phyloP scores from a whole-genome alignment of 1,140 invertebrate species.

The Eufriesea mexicana region DNA sequence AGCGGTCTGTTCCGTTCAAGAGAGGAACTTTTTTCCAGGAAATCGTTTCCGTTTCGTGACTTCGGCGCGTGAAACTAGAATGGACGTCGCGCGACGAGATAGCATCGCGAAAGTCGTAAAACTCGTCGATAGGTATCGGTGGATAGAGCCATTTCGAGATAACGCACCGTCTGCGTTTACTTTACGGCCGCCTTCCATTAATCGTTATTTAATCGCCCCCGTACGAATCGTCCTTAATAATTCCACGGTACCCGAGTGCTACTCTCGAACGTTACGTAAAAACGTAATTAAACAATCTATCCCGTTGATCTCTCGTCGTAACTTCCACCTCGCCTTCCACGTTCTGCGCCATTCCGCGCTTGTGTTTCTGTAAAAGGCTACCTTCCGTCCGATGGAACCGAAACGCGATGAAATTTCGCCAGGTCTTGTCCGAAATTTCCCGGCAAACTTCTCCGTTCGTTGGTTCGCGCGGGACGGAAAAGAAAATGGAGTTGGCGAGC shows the following conservation, averaged over 20 bases:
- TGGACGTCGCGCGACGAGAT: constrained; percentile 17
- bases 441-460: too few relatives aligned
- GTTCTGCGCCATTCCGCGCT: too few relatives aligned
- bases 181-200: not conserved
- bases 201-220: constrained; percentile 40
- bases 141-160: constrained; percentile 16
- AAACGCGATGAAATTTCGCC: not conserved
- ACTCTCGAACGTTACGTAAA: constrained; percentile 29
- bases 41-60: not conserved
- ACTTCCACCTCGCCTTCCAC: not conserved
- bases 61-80: not conserved
- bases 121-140: not conserved
- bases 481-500: too few relatives aligned
- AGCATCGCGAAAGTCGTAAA: constrained; percentile 29
- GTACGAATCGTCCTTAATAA: not conserved
- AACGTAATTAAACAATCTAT: constrained; percentile 25
- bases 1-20: not conserved
- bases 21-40: not conserved
- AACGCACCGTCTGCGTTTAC: constrained; percentile 5
- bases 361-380: not conserved
- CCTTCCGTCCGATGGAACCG: not conserved
- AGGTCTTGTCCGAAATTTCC: too few relatives aligned
- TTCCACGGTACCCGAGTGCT: not conserved
- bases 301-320: not conserved
- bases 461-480: not conserved